Conservation (phyloP, 2,888 invertebrate species). For the Helobdella robusta region DNA sequence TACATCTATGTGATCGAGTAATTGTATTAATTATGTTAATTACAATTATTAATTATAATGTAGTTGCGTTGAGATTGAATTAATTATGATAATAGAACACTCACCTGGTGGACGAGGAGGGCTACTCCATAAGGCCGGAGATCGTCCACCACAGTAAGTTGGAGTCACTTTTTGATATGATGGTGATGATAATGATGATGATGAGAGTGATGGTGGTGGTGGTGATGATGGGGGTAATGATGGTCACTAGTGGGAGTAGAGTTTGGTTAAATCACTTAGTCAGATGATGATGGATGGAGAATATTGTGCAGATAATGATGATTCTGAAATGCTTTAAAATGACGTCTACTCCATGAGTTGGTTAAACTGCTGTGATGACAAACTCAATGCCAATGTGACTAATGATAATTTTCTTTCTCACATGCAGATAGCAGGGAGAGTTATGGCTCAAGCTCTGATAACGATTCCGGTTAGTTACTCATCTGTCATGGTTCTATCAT, state of each 20-base stretch:
- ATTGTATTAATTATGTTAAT: too few relatives aligned
- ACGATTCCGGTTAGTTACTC: conserved; percentile 64
- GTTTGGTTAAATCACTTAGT: too few relatives aligned
- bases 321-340: background rate
- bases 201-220: background rate
- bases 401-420: too few relatives aligned
- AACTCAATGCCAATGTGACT: too few relatives aligned
- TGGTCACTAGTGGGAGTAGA: too few relatives aligned
- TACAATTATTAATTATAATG: too few relatives aligned
- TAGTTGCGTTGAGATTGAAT: too few relatives aligned
- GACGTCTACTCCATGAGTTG: too few relatives aligned
- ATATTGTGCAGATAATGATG: background rate
- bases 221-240: background rate
- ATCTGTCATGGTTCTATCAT: too few relatives aligned
- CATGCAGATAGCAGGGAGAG: conserved; percentile 63
- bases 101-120: conserved; percentile 72
- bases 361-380: too few relatives aligned
- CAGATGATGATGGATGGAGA: background rate
- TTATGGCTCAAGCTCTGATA: conserved; percentile 78
- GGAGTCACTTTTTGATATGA: background rate
- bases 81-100: conserved; percentile 1
- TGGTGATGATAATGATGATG: background rate
- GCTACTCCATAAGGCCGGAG: conserved; percentile 77
- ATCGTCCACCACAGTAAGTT: conserved; percentile 28
- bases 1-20: too few relatives aligned